Evolutionary conservation across 2,797 vertebrate genomes (phyloP).

Genomic region (Furcifer pardalis): DNA sequence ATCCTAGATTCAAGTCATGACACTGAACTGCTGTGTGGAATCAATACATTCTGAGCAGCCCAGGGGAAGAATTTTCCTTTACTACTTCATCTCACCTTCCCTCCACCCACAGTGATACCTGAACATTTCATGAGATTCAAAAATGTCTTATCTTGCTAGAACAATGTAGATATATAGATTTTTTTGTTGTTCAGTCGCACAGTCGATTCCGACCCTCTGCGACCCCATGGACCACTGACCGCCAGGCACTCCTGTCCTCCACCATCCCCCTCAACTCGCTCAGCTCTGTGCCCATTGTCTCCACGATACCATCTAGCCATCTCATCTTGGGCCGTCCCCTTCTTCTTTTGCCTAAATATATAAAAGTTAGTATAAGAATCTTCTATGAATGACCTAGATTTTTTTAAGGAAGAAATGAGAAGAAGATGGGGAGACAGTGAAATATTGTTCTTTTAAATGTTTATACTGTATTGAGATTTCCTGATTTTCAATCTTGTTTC

Average conservation of each 20-base stretch:
- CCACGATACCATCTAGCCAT: too few relatives aligned
- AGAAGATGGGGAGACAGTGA: background rate
- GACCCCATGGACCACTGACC: too few relatives aligned
- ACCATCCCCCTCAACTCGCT: too few relatives aligned
- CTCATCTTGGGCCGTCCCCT: too few relatives aligned
- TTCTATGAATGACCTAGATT: background rate
- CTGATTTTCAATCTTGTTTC: background rate
- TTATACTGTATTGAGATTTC: slow-evolving; percentile 28
- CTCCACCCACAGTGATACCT: background rate
- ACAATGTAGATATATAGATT: slow-evolving; percentile 12
- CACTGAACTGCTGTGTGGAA: too few relatives aligned
- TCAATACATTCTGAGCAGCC: too few relatives aligned
- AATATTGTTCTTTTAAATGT: background rate
- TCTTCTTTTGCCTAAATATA: too few relatives aligned
- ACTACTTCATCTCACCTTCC: background rate
- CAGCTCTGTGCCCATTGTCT: too few relatives aligned
- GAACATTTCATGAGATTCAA: background rate
- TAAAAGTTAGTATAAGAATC: slow-evolving; percentile 19
- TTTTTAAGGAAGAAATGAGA: background rate
- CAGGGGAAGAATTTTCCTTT: background rate
- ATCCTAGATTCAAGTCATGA: too few relatives aligned
- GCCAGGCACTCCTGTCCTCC: too few relatives aligned
- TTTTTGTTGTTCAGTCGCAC: too few relatives aligned
- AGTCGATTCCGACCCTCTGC: too few relatives aligned
- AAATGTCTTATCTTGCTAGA: background rate